Evolutionary conservation across 2,797 vertebrate species (phyloP).

Genomic region (Macroramphosus scolopax): DNA sequence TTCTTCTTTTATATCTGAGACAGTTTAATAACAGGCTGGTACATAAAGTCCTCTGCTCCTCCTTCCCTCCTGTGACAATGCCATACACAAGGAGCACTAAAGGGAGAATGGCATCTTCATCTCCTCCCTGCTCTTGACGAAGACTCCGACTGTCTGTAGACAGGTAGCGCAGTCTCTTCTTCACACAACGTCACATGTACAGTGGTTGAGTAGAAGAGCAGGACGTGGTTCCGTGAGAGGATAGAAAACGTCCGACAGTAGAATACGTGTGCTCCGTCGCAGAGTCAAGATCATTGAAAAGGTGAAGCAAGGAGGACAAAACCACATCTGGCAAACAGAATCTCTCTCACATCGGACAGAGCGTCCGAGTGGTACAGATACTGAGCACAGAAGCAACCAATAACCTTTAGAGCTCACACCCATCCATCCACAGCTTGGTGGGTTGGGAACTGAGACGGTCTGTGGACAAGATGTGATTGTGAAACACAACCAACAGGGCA

Average conservation of each 20-base stretch:
- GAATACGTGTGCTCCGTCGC: conserved; percentile 29
- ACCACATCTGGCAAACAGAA: conserved; percentile 59
- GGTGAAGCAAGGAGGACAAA: conserved; percentile 48
- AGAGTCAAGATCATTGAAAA: conserved; percentile 75
- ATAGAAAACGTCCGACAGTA: conserved; percentile 28
- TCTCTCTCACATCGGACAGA: conserved; percentile 51
- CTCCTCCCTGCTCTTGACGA: conserved; percentile 22
- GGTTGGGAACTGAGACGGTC: conserved; percentile 10
- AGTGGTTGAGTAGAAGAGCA: conserved; percentile 41
- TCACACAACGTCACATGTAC: conserved; percentile 35
- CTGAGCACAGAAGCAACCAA: conserved; percentile 56
- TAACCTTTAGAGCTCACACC: conserved; percentile 39
- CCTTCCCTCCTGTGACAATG: conserved; percentile 70
- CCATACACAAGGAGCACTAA: conserved; percentile 36
- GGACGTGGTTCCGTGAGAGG: conserved; percentile 28
- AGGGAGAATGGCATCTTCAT: conserved; percentile 19
- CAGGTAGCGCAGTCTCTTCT: conserved; percentile 11
- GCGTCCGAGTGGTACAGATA: conserved; percentile 28
- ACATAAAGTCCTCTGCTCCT: conserved; percentile 60
- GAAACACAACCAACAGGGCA: conserved; percentile 30
- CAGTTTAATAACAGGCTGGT: conserved; percentile 61
- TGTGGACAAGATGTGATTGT: conserved; percentile 19
- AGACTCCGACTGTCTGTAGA: conserved; percentile 20
- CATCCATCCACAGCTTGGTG: conserved; percentile 33
- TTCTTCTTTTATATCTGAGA: conserved; percentile 63